These are phyloP conservation scores for Cryptotis parvus DNA, from an alignment of 2,113 vertebrate species.

Conservation along the genomic window DNA sequence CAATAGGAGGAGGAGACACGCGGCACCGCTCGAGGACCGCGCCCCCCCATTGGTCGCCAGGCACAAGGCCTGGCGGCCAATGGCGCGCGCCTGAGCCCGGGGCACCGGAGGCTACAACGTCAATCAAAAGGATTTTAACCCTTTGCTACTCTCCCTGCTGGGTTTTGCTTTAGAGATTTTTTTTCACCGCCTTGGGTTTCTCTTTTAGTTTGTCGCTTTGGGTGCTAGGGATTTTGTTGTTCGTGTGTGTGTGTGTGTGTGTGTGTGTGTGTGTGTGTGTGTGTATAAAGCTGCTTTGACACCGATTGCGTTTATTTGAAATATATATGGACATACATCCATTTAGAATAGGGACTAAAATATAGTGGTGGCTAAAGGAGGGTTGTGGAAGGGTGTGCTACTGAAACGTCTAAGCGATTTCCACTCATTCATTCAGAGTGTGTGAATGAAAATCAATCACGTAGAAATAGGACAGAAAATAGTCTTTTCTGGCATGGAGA, in stretches of 20 bases:
- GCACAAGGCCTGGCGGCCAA: constrained; percentile 91
- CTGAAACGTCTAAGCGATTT: constrained; percentile 30
- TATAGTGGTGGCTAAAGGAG: background rate
- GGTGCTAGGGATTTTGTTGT: background rate
- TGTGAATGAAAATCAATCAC: background rate
- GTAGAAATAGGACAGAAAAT: no score
- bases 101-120: constrained; percentile 90
- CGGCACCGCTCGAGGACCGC: constrained; percentile 96
- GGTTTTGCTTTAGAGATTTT: constrained; percentile 34
- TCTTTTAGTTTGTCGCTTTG: constrained; percentile 35
- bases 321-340: background rate
- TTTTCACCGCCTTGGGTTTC: constrained; percentile 13
- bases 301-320: constrained; percentile 62
- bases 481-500: background rate
- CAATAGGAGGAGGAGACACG: constrained; percentile 95
- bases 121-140: constrained; percentile 88
- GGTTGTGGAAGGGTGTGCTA: background rate
- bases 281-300: constrained; percentile 25
- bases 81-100: constrained; percentile 91
- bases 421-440: background rate
- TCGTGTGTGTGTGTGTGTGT: background rate
- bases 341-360: background rate
- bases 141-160: constrained; percentile 66
- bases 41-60: constrained; percentile 94
- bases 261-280: background rate